phyloP scores from a whole-genome alignment of 1,140 invertebrate species.

The Neodiprion virginianus region DNA sequence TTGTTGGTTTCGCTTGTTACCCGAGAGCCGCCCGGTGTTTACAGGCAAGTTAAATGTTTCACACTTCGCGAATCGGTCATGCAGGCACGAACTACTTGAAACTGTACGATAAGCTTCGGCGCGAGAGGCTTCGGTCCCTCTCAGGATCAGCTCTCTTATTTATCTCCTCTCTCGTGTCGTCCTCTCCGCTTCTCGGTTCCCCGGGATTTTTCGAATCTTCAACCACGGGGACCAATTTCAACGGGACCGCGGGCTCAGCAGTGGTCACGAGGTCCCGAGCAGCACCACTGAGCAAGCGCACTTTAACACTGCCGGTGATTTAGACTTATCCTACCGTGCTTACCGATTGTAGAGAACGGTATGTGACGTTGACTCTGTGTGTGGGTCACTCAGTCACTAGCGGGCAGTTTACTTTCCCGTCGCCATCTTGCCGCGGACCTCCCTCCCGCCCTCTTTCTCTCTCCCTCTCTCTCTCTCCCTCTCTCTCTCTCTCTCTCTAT shows the following conservation, averaged over 20 bases:
- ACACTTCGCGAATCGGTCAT: background rate
- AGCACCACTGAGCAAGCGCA: conserved; percentile 16
- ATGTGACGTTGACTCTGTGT: conserved; percentile 46
- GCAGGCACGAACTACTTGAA: background rate
- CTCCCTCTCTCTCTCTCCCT: background rate
- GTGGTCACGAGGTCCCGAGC: conserved; percentile 22
- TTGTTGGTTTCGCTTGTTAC: background rate
- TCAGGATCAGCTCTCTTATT: background rate
- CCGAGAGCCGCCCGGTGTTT: background rate
- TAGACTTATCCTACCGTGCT: conserved; percentile 32
- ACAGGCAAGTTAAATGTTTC: background rate
- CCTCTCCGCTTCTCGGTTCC: background rate
- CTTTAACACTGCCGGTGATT: conserved; percentile 8
- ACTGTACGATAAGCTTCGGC: background rate
- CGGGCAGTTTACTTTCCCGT: conserved; percentile 51
- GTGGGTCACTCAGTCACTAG: conserved; percentile 51
- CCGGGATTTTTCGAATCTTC: background rate
- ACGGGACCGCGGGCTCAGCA: conserved; percentile 14
- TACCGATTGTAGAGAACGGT: conserved; percentile 39
- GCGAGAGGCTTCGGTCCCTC: background rate
- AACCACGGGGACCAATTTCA: background rate
- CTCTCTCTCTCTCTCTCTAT: background rate
- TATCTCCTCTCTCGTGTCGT: background rate
- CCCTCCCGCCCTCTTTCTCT: conserved; percentile 19
- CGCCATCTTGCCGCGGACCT: conserved; percentile 46